Base-by-base conservation (phyloP, 2,113 vertebrate genomes). In the Thunnus thynnus region DNA sequence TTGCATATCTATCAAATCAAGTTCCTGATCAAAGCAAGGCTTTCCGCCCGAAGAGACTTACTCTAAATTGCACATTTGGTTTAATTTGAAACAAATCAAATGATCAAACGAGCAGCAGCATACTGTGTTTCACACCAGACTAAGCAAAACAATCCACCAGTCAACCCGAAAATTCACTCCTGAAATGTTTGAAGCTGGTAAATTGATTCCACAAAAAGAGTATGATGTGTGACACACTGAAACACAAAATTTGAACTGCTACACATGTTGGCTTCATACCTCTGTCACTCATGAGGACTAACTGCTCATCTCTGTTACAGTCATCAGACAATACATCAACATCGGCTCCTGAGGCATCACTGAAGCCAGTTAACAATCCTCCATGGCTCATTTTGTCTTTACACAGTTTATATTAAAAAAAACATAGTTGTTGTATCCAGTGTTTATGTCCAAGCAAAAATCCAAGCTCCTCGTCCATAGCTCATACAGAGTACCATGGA, bases 121-220 rank as follows among this genome's bases (percentile, higher is more conserved):
- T 63, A 68, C 69, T 74, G 51, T 16, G 36, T 69, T 73, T 77
- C 72, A 81, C 78, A 58, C 41, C 44, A 41, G 36, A 66, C 47
- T 55, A 30, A 61, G 32, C 78, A 55, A 60, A 44, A 72, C 32
- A 67, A 85, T 62, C 18, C 62, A 62, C 41, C 63, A 44, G 56
- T 52, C 78, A 69, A 48, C 51, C 63, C 54, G 72, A 73, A 82
- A 77, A 78, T 78, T 50, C 27, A 55, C 69, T 36, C 46, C 20
- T 62, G 30, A 52, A 73, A 11, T 18, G 57, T 48, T 61, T 17
- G 13, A 12, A 3, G 46, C 20, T 60, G 18, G 17, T 63, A 51
- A 77, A 85, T 22, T 16, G 20, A 47, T 36, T 68, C 32, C 51
- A 64, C 44, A 32, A 44, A 51, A 30, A 62, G 20, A 57, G 9